These are phyloP conservation scores for Hoplodrina ambigua DNA, from an alignment of 2,888 invertebrate species.

Conservation along the genomic window DNA sequence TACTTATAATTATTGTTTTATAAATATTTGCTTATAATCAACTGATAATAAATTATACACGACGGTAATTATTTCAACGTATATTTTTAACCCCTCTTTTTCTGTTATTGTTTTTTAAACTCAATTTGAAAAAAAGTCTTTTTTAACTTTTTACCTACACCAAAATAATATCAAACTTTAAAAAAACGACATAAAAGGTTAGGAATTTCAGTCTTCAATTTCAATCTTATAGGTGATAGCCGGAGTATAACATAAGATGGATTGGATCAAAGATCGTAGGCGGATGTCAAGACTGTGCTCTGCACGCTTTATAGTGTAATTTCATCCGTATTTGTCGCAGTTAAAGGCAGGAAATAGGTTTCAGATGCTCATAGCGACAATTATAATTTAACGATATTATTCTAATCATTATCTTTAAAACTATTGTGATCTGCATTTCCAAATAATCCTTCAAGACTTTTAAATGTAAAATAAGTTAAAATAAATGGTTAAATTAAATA, in stretches of 20 bases:
- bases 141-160: too few relatives aligned
- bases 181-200: too few relatives aligned
- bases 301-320: conserved; percentile 28
- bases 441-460: not conserved
- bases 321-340: conserved; percentile 26
- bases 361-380: not conserved
- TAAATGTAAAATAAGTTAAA: too few relatives aligned
- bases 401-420: too few relatives aligned
- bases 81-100: too few relatives aligned
- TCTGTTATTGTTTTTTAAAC: not conserved
- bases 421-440: too few relatives aligned
- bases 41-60: too few relatives aligned
- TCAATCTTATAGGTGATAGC: not conserved
- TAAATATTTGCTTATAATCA: too few relatives aligned
- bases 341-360: conserved; percentile 35
- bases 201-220: not conserved
- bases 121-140: not conserved
- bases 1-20: too few relatives aligned
- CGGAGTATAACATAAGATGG: conserved; percentile 4
- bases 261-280: conserved; percentile 33
- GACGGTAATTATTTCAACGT: too few relatives aligned
- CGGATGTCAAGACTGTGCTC: conserved; percentile 43
- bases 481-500: too few relatives aligned
- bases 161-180: too few relatives aligned
- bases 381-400: not conserved